These are phyloP conservation scores for Anoplopoma fimbria DNA, from an alignment of 2,113 vertebrate species.

Conservation along the genomic window DNA sequence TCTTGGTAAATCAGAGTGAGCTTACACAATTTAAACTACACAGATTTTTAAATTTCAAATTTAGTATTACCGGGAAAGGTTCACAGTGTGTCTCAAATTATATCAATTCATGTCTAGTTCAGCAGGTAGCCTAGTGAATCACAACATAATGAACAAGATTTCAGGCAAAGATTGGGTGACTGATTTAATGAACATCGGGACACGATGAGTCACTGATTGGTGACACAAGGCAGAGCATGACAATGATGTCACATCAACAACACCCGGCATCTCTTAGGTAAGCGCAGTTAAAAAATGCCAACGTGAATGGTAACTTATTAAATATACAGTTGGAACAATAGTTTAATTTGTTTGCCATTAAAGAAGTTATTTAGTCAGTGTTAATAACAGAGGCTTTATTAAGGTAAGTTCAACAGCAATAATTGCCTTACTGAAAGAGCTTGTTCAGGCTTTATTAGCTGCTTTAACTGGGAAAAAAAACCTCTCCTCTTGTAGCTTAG, in stretches of 20 bases:
- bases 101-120: slow-evolving; percentile 33
- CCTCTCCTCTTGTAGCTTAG: not conserved
- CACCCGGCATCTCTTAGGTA: not conserved
- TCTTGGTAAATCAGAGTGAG: not conserved
- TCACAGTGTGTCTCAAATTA: slow-evolving; percentile 28
- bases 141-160: slow-evolving; percentile 49
- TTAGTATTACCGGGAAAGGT: slow-evolving; percentile 14
- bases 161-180: slow-evolving; percentile 50
- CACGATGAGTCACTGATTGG: slow-evolving; percentile 55
- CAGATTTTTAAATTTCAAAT: slow-evolving; percentile 5
- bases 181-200: slow-evolving; percentile 29
- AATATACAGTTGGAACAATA: not conserved
- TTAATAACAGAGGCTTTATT: not conserved
- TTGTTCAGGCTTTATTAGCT: not conserved
- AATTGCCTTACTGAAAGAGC: not conserved
- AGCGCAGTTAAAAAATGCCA: not conserved
- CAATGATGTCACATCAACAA: slow-evolving; percentile 45
- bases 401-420: not conserved
- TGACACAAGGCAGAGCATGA: slow-evolving; percentile 27
- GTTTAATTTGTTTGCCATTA: not conserved
- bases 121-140: slow-evolving; percentile 37
- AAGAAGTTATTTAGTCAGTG: not conserved
- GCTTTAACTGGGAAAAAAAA: not conserved
- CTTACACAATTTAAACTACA: not conserved
- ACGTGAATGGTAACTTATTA: not conserved